Evolutionary conservation across 2,888 invertebrate genomes (phyloP).

Genomic region (Helicoverpa assulta): DNA sequence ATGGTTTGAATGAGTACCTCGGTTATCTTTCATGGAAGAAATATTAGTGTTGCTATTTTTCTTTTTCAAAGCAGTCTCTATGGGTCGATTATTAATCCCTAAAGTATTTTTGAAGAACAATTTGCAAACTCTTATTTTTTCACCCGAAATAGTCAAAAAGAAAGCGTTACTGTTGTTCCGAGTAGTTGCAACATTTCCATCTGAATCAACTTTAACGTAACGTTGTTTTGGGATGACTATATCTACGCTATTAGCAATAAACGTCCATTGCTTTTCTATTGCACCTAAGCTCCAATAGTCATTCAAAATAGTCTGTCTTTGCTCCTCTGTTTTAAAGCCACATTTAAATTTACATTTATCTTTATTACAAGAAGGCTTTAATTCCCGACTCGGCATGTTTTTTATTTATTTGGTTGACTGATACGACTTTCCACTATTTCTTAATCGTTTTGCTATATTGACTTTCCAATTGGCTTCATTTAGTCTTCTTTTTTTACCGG

Average conservation of each 20-base stretch:
- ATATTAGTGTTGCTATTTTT: conserved; percentile 51
- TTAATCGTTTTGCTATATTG: conserved; percentile 44
- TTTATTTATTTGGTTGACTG: conserved; percentile 14
- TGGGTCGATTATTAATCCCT: conserved; percentile 42
- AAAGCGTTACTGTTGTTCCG: conserved; percentile 20
- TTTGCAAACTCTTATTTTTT: conserved; percentile 40
- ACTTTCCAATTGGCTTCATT: conserved; percentile 42
- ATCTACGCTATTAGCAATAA: conserved; percentile 37
- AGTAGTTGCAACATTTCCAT: conserved; percentile 28
- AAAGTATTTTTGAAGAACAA: conserved; percentile 45
- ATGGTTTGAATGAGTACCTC: conserved; percentile 23
- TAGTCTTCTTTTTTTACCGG: conserved; percentile 35
- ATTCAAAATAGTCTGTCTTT: conserved; percentile 23
- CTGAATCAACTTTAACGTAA: conserved; percentile 31
- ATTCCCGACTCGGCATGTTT: conserved; percentile 5
- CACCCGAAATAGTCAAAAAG: conserved; percentile 29
- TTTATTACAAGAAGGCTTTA: conserved; percentile 25
- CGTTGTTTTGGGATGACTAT: conserved; percentile 41
- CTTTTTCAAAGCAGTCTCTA: conserved; percentile 47
- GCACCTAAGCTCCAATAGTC: conserved; percentile 22
- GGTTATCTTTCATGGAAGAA: conserved; percentile 30
- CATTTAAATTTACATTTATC: conserved; percentile 35
- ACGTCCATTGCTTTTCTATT: conserved; percentile 48
- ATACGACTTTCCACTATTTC: conserved; percentile 22
- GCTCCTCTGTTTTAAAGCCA: conserved; percentile 23